phyloP scores from a whole-genome alignment of 2,797 vertebrate genomes.

The Sebastes steindachneri region DNA sequence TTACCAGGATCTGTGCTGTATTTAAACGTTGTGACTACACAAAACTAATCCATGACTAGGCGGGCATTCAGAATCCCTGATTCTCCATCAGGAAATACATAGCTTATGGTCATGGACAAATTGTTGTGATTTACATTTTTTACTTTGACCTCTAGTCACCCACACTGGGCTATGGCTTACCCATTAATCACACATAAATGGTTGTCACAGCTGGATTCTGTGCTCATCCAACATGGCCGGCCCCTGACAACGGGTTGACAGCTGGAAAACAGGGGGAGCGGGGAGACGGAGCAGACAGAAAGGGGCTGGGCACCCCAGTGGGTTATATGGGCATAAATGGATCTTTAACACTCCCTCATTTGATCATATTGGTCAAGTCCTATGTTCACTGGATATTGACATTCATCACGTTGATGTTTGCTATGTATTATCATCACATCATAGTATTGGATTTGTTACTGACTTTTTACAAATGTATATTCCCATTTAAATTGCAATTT shows the following conservation, averaged over 20 bases:
- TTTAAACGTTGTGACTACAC: not conserved
- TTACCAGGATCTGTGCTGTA: not conserved
- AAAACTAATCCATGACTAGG: not conserved
- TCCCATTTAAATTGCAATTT: not conserved
- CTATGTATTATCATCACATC: not conserved
- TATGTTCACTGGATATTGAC: not conserved
- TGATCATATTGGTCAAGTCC: not conserved
- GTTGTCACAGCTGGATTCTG: constrained; percentile 49
- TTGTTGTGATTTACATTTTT: constrained; percentile 55
- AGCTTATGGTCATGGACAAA: constrained; percentile 39
- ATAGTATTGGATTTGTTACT: not conserved
- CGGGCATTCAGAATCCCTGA: not conserved
- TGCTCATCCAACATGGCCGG: constrained; percentile 53
- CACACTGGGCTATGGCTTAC: constrained; percentile 11
- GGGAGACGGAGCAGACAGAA: constrained; percentile 2
- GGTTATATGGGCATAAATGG: not conserved
- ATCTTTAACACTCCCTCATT: not conserved
- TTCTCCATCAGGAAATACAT: not conserved
- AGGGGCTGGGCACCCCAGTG: constrained; percentile 8
- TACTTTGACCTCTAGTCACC: constrained; percentile 30
- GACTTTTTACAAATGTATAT: not conserved
- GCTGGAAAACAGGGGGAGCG: constrained; percentile 6
- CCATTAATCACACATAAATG: constrained; percentile 70
- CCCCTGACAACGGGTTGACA: constrained; percentile 41
- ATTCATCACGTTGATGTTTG: not conserved